Conservation (phyloP, 2,113 vertebrate genomes). For the Castor canadensis region DNA sequence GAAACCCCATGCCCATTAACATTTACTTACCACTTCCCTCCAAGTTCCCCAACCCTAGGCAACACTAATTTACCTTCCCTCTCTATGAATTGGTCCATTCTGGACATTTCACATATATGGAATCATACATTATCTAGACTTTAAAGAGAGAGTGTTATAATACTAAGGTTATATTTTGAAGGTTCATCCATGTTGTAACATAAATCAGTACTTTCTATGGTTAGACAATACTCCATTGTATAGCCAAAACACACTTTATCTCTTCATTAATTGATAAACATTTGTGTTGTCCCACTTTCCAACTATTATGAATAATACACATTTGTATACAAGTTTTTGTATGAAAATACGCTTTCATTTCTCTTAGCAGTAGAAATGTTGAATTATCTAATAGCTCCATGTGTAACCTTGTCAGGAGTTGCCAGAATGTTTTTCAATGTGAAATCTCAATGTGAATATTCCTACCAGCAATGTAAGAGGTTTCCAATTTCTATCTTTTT, state of each 20-base stretch:
- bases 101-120: background rate
- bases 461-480: fast-evolving
- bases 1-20: background rate
- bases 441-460: background rate
- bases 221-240: background rate
- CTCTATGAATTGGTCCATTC: background rate
- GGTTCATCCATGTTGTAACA: background rate
- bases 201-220: background rate
- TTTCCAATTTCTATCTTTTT: background rate
- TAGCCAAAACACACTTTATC: background rate
- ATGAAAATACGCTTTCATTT: background rate
- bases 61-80: background rate
- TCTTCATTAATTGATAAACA: background rate
- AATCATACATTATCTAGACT: background rate
- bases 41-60: background rate
- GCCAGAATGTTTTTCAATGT: background rate
- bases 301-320: background rate
- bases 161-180: background rate
- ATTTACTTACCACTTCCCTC: background rate
- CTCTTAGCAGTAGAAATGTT: background rate
- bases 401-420: constrained; percentile 5
- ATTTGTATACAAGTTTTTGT: background rate
- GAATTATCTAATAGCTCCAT: background rate
- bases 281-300: background rate
- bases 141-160: background rate